Base-by-base conservation (phyloP, 92 coral and sea anemone genomes). In the Phenganax subtilis region DNA sequence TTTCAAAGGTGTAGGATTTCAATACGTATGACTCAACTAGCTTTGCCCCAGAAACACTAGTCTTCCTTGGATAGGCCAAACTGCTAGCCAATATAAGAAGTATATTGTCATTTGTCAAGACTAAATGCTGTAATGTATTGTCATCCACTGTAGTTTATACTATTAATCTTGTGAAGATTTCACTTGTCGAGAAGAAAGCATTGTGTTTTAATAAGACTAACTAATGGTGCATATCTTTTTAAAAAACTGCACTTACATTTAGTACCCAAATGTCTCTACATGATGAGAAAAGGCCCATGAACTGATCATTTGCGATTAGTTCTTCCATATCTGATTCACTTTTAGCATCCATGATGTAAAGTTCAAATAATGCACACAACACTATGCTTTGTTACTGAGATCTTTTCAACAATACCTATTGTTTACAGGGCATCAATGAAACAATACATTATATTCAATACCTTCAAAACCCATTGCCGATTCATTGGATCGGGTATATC, bases 391-490 rank as follows among this genome's bases (percentile, higher is more conserved):
- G 58, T 15, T 72, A 72, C 76, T 28, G 25, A 1, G 67, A 61
- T 61, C 75, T 69, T 0, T 69, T 30, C 55, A 12, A 12, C 12
- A 69, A 69, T 15, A 12, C 75, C 14, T 9, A 37, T 37, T 37
- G 47, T 20, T 69, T 12, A 6, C n/a, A 69, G 12, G 51, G 31
- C 14, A 7, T 20, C 55, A 30, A 3, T 69, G 27, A 7, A 69
- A 30, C 86, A n/a, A 81, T 68, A 91, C 93, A 7, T 81, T 78
- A 5, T 80, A 90, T 28, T 92, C 90, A 58, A 88, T 94, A 84
- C 98, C 97, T 37, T 61, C 89, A 62, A 92, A 92, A 55, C 92
- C 94, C 70, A 89, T 90, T 17, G 90, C 1, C 58, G 8, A 9
- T 10, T 77, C 15, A 12, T 15, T 44, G 10, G 5, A 77, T 77